Evolutionary conservation across 2,888 invertebrate genomes (phyloP), one percentile per base, ranked within the genome.

Genomic region (Embidobia sp.): DNA sequence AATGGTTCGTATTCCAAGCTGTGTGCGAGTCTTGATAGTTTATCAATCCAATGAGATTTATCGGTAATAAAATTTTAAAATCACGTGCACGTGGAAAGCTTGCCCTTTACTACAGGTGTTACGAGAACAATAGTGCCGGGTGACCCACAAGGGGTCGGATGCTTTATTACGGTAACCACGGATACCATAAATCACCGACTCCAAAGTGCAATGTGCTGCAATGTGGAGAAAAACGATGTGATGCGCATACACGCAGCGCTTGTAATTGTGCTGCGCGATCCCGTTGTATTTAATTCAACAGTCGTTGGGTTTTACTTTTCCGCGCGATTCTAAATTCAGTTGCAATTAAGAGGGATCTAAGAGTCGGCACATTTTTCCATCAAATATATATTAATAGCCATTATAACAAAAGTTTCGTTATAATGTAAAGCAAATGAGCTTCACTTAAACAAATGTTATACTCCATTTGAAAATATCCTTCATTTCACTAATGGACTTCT

Each of bases 81-180:
- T 74, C 59, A 66, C 74, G 74, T 22, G 74, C 69, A 59, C 70
- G 78, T 74, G 70, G 74, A 74, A 59, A 64, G 66, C 74, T 74
- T 67, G 66, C 61, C 66, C 74, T 78, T 78, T 75, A 72, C 70
- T 78, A 75, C 78, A 78, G 63, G 78, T 78, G 78, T 77, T 79
- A 75, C 72, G 64, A 78, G 80, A 70, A 81, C 79, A 80, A 82
- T 79, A 75, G 79, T 79, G 61, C 79, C 74, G 76, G 69, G 80
- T 81, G 81, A 83, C 81, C 81, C 80, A 70, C 75, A 80, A 84
- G 82, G 79, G 78, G 75, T 55, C 55, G 70, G 80, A 82, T 81
- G 81, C 82, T 85, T 85, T 84, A 84, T 85, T 84, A 80, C 79
- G 80, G 77, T 75, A 80, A 79, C 80, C 80, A 80, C 73, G 79